Evolutionary conservation across 2,888 invertebrate genomes (phyloP).

Genomic region (Ptycholaimellus sp.): DNA sequence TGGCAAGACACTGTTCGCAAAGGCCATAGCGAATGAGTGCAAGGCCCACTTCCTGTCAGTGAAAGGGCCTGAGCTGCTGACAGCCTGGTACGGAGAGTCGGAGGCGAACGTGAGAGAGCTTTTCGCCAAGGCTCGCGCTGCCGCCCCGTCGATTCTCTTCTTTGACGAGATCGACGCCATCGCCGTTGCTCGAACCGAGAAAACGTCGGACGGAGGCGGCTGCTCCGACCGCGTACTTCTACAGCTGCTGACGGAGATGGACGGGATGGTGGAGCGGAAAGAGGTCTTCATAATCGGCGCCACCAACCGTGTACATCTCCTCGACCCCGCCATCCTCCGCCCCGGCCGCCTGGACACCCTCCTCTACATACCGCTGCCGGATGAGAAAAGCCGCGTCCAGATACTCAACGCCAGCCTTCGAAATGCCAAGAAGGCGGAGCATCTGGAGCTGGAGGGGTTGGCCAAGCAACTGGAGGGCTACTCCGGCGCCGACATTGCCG

Average conservation of each 20-base stretch:
- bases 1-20: constrained; percentile 53
- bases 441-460: constrained; percentile 54
- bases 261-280: constrained; percentile 98
- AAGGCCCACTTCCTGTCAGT: constrained; percentile 99
- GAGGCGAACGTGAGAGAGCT: constrained; percentile 98
- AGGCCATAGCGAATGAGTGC: constrained; percentile 94
- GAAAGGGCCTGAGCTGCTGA: constrained; percentile 64
- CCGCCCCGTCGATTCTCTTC: constrained; percentile 94
- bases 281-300: constrained; percentile 98
- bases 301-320: constrained; percentile 76
- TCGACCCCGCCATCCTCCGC: constrained; percentile 91
- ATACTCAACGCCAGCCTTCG: constrained; percentile 63
- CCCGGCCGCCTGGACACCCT: constrained; percentile 95
- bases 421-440: constrained; percentile 32
- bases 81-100: constrained; percentile 99
- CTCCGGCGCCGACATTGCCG: constrained; percentile 93
- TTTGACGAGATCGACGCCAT: constrained; percentile 99
- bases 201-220: constrained; percentile 78
- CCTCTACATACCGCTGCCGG: constrained; percentile 97
- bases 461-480: constrained; percentile 60
- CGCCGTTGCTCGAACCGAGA: constrained; percentile 91
- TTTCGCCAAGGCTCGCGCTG: constrained; percentile 95
- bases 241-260: constrained; percentile 98
- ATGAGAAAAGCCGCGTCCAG: constrained; percentile 84
- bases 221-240: constrained; percentile 97